Evolutionary conservation across 1,140 invertebrate species (phyloP).

Genomic region (Dolichoris vasculosae): DNA sequence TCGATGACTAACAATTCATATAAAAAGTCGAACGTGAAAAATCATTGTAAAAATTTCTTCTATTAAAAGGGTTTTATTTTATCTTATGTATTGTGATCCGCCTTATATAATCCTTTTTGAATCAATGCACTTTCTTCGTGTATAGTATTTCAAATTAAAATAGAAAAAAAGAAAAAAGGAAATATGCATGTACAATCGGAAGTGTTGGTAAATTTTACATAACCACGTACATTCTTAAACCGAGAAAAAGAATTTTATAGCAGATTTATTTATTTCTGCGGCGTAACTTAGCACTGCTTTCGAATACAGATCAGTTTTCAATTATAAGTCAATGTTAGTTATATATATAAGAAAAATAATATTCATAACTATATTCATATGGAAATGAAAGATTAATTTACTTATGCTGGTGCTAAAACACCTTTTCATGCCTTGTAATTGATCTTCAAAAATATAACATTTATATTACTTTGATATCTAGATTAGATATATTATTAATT

Average conservation of each 20-base stretch:
- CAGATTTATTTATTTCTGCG: constrained; percentile 21
- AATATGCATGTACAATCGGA: constrained; percentile 1
- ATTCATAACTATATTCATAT: background rate
- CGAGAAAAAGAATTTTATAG: background rate
- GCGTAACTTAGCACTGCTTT: background rate
- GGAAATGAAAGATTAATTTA: background rate
- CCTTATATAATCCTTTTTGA: background rate
- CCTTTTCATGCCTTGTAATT: background rate
- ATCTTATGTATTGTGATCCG: background rate
- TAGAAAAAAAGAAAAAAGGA: constrained; percentile 20
- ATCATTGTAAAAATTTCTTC: background rate
- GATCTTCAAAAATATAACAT: background rate
- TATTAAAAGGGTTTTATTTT: background rate
- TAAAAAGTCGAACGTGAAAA: background rate
- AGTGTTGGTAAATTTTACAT: constrained; percentile 41
- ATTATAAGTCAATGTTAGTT: constrained; percentile 3
- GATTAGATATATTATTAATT: background rate
- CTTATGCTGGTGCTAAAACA: background rate
- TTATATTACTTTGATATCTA: background rate
- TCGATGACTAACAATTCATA: background rate
- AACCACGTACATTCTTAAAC: background rate
- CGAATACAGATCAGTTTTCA: constrained; percentile 27
- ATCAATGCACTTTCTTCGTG: constrained; percentile 14
- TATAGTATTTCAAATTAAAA: background rate
- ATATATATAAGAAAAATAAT: background rate